Evolutionary conservation across 64 coral and sea anemone species (phyloP).

Genomic region (Acropora tenuis): DNA sequence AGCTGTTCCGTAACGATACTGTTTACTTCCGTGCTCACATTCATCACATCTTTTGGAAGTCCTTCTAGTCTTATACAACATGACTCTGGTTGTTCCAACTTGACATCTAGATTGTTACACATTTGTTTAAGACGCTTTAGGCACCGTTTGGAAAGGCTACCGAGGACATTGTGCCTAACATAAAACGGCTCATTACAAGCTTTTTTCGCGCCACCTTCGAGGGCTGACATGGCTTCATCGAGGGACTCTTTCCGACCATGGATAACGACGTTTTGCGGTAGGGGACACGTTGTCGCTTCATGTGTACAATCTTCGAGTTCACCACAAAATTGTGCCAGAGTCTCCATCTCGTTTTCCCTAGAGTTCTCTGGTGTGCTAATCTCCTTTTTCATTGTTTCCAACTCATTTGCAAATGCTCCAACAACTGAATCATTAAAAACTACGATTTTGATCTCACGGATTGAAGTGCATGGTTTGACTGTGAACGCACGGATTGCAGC

Average conservation of each 20-base stretch:
- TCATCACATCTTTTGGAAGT: slow-evolving; percentile 44
- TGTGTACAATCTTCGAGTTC: neutral
- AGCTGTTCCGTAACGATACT: neutral
- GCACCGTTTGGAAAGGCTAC: neutral
- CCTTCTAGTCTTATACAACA: slow-evolving; percentile 3
- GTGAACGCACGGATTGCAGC: neutral
- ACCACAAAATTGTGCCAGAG: neutral
- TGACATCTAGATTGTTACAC: slow-evolving; percentile 9
- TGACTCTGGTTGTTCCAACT: slow-evolving; percentile 29
- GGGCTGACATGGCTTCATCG: neutral
- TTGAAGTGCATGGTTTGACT: neutral
- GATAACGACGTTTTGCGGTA: neutral
- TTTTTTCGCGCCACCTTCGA: neutral
- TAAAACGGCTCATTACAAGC: neutral
- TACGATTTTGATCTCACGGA: slow-evolving; percentile 3
- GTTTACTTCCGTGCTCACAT: neutral
- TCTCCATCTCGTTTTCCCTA: neutral
- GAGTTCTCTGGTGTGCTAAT: neutral
- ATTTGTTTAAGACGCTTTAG: neutral
- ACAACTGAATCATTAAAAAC: neutral
- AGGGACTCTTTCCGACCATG: neutral
- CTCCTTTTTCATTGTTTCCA: neutral
- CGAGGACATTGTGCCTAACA: neutral
- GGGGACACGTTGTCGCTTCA: neutral
- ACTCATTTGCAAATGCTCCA: neutral